Base-by-base conservation (phyloP, 2,797 vertebrate genomes). In the Xyrichtys novacula region DNA sequence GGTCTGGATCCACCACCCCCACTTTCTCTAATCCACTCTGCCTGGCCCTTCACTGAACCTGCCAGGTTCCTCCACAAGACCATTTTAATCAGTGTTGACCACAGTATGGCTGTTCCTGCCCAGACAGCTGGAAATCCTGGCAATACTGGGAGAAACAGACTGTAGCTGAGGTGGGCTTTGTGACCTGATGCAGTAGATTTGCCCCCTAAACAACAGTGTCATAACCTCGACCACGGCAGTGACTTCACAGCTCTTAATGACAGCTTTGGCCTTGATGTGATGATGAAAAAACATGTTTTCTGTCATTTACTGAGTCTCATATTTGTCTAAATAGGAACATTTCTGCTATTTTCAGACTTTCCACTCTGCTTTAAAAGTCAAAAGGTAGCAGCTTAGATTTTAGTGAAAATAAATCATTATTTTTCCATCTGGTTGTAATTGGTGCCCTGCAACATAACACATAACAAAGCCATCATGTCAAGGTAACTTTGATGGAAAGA, bases 1-100 rank as follows among this genome's bases (percentile, higher is more conserved):
- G 1, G 58, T 63, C 60, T 42, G 48, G 56, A 70, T 55, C 55
- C 56, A 28, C 55, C 50, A 17, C 59, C 61, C 9, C 46, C 47
- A 10, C 31, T 49, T 25, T n/a, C 43, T 59, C 15, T 66, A 59
- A 66, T 70, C 52, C 20, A 1, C 9, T 1, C 39, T 19, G 54
- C 58, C 29, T 17, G 3, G 60, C 64, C 44, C 43, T 16, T 34
- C 0, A 2, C 36, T 74, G 46, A 68, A 68, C 55, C 47, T 20
- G 0, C 57, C 0, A 15, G 52, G 36, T 28, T 49, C 23, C 28
- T 43, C 47, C 10, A 29, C 47, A 12, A 44, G 29, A 40, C 46
- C 26, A 7, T 28, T 58, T 68, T 50, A 54, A 36, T 62, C 53
- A 40, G 31, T 57, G 42, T 34, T 47, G 70, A 50, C 9, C 8